Percentiles rank a stretch among this genome's conserved stretches.
Conservation (phyloP, 2,888 invertebrate species). For the Laothoe populi region DNA sequence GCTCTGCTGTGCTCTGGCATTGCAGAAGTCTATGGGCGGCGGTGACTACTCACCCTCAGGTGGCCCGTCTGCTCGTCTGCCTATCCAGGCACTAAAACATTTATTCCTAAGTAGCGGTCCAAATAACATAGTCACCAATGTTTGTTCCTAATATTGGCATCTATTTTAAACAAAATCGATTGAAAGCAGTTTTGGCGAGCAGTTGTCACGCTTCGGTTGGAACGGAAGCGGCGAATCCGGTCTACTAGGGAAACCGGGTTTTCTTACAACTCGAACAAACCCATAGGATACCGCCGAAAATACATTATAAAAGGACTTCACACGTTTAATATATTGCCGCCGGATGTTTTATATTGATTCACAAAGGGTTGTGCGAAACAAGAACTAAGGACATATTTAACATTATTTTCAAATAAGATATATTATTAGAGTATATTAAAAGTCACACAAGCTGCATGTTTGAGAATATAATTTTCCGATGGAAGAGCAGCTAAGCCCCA, state of each 20-base stretch:
- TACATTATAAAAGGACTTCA: constrained; percentile 63
- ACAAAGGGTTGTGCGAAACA: constrained; percentile 18
- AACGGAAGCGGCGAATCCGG: constrained; percentile 67
- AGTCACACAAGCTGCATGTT: neutral
- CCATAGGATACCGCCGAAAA: constrained; percentile 66
- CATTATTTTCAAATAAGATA: too few relatives aligned
- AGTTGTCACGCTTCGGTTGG: constrained; percentile 52
- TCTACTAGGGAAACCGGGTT: constrained; percentile 52
- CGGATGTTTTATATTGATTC: constrained; percentile 69
- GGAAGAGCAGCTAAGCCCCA: neutral
- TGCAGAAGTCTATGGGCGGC: too few relatives aligned
- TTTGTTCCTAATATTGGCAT: constrained; percentile 6
- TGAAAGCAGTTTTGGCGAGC: constrained; percentile 37
- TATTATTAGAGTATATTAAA: neutral
- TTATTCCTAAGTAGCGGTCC: neutral
- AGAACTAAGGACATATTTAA: neutral
- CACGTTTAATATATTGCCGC: constrained; percentile 66
- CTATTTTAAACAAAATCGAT: constrained; percentile 32
- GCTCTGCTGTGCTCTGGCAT: too few relatives aligned
- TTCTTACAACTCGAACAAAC: constrained; percentile 59
- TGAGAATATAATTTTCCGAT: neutral
- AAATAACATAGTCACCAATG: neutral
- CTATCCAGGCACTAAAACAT: too few relatives aligned
- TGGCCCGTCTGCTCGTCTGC: too few relatives aligned
- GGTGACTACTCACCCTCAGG: too few relatives aligned